Conservation (phyloP, 2,113 vertebrate species). For the Paralichthys olivaceus region DNA sequence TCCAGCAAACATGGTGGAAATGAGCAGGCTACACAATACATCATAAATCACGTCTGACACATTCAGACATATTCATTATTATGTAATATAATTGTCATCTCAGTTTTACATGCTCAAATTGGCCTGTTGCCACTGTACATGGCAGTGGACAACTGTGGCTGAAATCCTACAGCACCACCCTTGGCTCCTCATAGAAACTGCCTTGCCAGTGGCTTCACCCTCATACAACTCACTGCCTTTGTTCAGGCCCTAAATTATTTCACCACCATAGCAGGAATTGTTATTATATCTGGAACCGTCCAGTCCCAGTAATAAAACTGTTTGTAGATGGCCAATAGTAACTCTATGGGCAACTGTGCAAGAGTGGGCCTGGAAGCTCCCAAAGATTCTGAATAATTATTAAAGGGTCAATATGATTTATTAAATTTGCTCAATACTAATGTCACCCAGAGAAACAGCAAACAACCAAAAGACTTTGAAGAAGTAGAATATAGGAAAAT, state of each 20-base stretch:
- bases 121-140: neutral
- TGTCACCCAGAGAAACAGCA: too few relatives aligned
- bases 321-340: neutral
- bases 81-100: neutral
- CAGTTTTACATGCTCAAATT: neutral
- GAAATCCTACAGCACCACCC: conserved; percentile 10
- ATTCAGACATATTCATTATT: neutral
- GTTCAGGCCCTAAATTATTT: conserved; percentile 15
- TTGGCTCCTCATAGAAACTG: conserved; percentile 10
- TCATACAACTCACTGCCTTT: neutral
- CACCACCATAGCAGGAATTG: neutral
- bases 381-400: conserved; percentile 1
- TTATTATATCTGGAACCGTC: conserved; percentile 12
- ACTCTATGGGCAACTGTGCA: neutral
- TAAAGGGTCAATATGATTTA: neutral
- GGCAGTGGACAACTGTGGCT: neutral
- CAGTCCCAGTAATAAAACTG: neutral
- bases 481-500: too few relatives aligned
- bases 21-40: too few relatives aligned
- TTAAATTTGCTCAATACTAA: too few relatives aligned
- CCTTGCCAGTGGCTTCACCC: conserved; percentile 1
- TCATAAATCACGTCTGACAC: neutral
- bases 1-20: conserved; percentile 1
- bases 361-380: neutral
- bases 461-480: too few relatives aligned